Evolutionary conservation across 2,888 invertebrate genomes (phyloP), one percentile per base, ranked within the genome.

Genomic region (Mongoloraphidia duomilia): DNA sequence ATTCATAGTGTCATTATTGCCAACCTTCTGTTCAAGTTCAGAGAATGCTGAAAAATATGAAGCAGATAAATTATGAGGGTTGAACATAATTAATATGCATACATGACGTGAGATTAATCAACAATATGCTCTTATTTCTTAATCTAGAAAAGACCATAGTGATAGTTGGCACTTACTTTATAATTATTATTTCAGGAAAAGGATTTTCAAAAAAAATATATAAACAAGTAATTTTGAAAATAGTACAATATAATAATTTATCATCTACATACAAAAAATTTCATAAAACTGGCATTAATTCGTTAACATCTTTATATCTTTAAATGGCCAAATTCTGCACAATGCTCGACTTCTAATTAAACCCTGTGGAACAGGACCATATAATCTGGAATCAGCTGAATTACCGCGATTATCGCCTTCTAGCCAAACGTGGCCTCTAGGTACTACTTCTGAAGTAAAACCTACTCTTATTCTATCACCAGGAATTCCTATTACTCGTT

Each of bases 281-380:
- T 12, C 13, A n/a, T 41, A 41, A 8, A 14, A 39, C 3, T 4
- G 13, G 13, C 17, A 38, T 47, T 42, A 50, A 49, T 52, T 50
- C 41, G 51, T 54, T 47, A 67, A 61, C 50, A 63, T 52, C 51
- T 62, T 57, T 3, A 65, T 57, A 44, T 70, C 63, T 41, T 53
- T 60, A 53, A 79, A 63, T 0, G 89, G 89, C 85, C 87, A 88
- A 49, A 92, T 72, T 66, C 82, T 76, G 60, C 79, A 83, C n/a
- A 92, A 60, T 11, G 87, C 92, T 61, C 87, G 76, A 60, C 91
- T 87, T 55, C 80, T 72, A 47, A 94, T 76, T 9, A 95, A 70
- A 3, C 88, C 93, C 61, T 84, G 77, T 0, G 94, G 93, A 14
- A 95, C 83, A 8, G 93, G 83, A 1, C 94, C 95, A 67, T 88